Evolutionary conservation across 2,888 invertebrate species (phyloP).

Genomic region (Drosophila mettleri): DNA sequence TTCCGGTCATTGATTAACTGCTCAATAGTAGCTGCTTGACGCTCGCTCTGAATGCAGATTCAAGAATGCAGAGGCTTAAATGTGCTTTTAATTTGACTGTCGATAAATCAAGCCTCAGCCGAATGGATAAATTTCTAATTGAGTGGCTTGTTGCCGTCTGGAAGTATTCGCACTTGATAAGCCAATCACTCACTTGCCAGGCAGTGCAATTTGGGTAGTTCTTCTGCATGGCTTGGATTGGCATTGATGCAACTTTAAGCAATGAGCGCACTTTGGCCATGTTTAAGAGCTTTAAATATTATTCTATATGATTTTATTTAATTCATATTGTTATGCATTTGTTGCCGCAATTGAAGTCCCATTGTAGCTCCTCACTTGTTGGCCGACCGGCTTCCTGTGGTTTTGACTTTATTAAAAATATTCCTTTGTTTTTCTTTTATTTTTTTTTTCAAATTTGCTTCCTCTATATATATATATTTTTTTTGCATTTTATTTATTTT

Average conservation of each 20-base stretch:
- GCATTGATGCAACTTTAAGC: background rate
- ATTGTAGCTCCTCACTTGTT: slow-evolving; percentile 35
- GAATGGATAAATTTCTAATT: background rate
- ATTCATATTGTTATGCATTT: slow-evolving; percentile 55
- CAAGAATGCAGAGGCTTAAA: background rate
- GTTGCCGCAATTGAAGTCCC: slow-evolving; percentile 56
- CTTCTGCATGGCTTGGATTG: background rate
- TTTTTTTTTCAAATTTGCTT: slow-evolving; percentile 33
- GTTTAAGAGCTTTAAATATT: slow-evolving; percentile 8
- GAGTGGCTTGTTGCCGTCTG: background rate
- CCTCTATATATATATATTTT: background rate
- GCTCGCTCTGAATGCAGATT: background rate
- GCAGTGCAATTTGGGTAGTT: background rate
- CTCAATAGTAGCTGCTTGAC: too few relatives aligned
- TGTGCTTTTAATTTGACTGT: slow-evolving; percentile 2
- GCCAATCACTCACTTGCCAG: background rate
- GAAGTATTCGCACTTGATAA: slow-evolving; percentile 1
- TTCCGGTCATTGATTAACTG: background rate
- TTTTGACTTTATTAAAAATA: slow-evolving; percentile 75
- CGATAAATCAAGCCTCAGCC: background rate
- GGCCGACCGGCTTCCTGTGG: slow-evolving; percentile 44
- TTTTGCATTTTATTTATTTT: slow-evolving; percentile 31
- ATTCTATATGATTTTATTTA: slow-evolving; percentile 38
- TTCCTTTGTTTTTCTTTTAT: slow-evolving; percentile 60
- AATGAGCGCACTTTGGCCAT: background rate